Conservation (phyloP, 2,113 vertebrate genomes). For the Anolis carolinensis region DNA sequence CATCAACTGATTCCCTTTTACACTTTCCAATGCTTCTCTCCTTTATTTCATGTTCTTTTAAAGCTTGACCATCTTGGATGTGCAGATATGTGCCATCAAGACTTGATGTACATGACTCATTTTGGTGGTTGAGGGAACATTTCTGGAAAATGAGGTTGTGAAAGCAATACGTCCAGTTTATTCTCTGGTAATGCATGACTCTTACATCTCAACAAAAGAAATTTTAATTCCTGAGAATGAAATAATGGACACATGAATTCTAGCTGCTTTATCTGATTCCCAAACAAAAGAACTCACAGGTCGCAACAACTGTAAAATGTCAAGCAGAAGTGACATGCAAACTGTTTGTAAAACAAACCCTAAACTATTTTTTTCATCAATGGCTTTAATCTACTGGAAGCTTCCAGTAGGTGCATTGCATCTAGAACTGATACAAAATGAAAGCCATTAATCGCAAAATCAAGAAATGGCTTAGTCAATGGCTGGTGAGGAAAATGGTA, state of each 20-base stretch:
- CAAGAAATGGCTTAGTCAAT: neutral
- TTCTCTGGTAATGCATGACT: neutral
- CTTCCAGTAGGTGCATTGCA: neutral
- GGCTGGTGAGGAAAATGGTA: too few species aligned
- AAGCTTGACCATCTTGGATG: neutral
- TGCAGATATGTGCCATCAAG: neutral
- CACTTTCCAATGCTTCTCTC: neutral
- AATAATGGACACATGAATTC: neutral
- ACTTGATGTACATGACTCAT: neutral
- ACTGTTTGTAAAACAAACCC: too few species aligned
- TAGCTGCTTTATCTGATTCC: neutral
- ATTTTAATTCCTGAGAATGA: slow-evolving; percentile 5
- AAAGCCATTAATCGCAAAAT: neutral
- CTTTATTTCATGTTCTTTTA: neutral
- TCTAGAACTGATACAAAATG: neutral
- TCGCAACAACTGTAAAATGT: neutral
- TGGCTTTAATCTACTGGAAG: neutral
- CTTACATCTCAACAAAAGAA: neutral
- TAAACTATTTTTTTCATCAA: neutral
- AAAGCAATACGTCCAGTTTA: neutral
- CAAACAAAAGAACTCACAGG: neutral
- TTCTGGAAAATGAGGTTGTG: slow-evolving; percentile 16
- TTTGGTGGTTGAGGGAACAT: neutral
- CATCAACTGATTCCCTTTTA: too few species aligned
- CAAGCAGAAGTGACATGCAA: neutral